Evolutionary conservation across 2,797 vertebrate genomes (phyloP), one percentile per base, ranked within the genome.

Genomic region (Oophaga sylvatica): DNA sequence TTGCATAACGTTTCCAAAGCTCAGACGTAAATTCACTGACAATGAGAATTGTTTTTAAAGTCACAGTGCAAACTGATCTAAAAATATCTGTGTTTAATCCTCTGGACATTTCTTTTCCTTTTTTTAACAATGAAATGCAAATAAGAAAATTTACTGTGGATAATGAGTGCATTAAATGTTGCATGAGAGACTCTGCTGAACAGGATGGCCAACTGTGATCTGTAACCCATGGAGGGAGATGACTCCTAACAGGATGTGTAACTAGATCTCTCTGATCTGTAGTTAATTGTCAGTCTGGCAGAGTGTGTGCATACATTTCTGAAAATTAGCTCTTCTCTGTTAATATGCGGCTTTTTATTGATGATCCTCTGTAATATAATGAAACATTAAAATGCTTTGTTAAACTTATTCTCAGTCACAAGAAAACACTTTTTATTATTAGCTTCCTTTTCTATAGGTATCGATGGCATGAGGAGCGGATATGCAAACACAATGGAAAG

Each of bases 231-330:
- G n/a, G 53, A 75, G 85, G 86, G 88, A 9, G 13, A 83, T 41
- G 88, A 62, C 70, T 90, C 83, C 86, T 89, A 70, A 90, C 45
- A 90, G 59, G 26, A 76, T 81, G 86, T 0, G 0, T 87, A 91
- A 90, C n/a, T 16, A 90, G 88, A 92, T 79, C 53, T 77, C 57
- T 71, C 56, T 89, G 83, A 89, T 86, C 81, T 91, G 20, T 90
- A 48, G 90, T 91, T 91, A 90, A 90, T 90, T 91, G 92, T 84
- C 26, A 90, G 90, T 77, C 90, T 15, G 22, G 41, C 60, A 89
- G 86, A 6, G 67, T 5, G 77, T 29, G 15, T 90, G 84, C 90
- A 84, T 31, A 89, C 92, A 89, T 22, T 84, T 93, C 81, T 60
- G 84, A 29, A 91, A 91, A 91, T 83, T 80, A 20, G 70, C 7